These are phyloP conservation scores for Dryococelus australis DNA, from an alignment of 2,888 invertebrate genomes.

Conservation along the genomic window DNA sequence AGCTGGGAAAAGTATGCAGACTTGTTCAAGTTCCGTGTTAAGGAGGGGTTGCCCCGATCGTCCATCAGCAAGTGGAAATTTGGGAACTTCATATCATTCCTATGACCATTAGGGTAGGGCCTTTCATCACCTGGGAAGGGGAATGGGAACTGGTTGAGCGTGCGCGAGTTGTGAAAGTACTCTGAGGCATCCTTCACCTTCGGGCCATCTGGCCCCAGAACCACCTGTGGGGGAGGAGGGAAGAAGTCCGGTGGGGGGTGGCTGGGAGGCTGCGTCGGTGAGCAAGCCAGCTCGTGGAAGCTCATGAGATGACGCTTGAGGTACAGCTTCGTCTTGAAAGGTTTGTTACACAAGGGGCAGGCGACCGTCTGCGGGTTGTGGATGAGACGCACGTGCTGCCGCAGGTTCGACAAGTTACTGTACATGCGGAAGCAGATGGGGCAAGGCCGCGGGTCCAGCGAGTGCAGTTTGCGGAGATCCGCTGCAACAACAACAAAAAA, in stretches of 20 bases:
- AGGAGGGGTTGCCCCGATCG: neutral
- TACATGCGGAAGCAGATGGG: slow-evolving; percentile 70
- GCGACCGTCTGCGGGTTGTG: slow-evolving; percentile 69
- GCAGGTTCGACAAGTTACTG: slow-evolving; percentile 70
- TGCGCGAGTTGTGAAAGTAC: neutral
- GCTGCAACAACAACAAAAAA: slow-evolving; percentile 55
- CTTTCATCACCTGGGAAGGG: neutral
- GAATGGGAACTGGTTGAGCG: neutral
- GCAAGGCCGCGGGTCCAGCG: slow-evolving; percentile 67
- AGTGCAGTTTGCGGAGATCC: slow-evolving; percentile 62
- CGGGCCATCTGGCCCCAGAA: slow-evolving; percentile 29
- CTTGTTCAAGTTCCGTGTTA: neutral
- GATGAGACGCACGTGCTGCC: slow-evolving; percentile 71
- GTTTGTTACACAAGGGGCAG: slow-evolving; percentile 68
- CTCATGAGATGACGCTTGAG: slow-evolving; percentile 67
- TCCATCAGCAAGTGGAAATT: no score
- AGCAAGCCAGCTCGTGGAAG: slow-evolving; percentile 59
- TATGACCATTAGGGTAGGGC: neutral
- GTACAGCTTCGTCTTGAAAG: slow-evolving; percentile 70
- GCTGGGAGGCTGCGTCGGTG: neutral
- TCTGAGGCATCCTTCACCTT: neutral
- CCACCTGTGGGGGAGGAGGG: slow-evolving; percentile 40
- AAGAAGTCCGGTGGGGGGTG: slow-evolving; percentile 28
- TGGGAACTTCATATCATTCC: neutral
- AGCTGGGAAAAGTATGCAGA: neutral